A percentile compares a stretch with the other conserved stretches of the same genome.
Evolutionary conservation across 1,140 invertebrate genomes (phyloP).

Genomic region (Caenorhabditis brenneri): DNA sequence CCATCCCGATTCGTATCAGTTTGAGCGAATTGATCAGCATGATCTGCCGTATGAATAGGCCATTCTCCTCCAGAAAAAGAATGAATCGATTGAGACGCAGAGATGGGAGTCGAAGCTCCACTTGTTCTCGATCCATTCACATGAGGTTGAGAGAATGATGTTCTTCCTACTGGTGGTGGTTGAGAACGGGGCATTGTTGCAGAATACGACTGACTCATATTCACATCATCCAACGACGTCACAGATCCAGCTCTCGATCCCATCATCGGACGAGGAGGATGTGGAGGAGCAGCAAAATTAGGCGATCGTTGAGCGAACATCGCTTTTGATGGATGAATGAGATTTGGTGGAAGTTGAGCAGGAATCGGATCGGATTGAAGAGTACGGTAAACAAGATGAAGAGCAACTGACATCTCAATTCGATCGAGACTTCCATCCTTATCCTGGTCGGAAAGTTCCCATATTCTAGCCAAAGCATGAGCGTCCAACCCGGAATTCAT

Average conservation of each 20-base stretch:
- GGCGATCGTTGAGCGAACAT: slow-evolving; percentile 38
- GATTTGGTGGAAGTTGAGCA: slow-evolving; percentile 44
- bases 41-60: slow-evolving; percentile 76
- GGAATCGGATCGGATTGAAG: slow-evolving; percentile 50
- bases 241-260: slow-evolving; percentile 17
- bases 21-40: slow-evolving; percentile 84
- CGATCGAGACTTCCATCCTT: slow-evolving; percentile 89
- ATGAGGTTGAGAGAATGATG: background rate
- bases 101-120: slow-evolving; percentile 19
- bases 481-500: slow-evolving; percentile 56
- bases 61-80: slow-evolving; percentile 51
- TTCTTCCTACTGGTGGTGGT: background rate
- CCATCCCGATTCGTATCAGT: slow-evolving; percentile 91
- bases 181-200: background rate
- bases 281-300: slow-evolving; percentile 10
- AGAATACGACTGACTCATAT: slow-evolving; percentile 17
- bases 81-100: slow-evolving; percentile 10
- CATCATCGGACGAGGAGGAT: background rate
- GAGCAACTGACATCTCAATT: slow-evolving; percentile 96
- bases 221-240: background rate
- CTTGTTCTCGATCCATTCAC: background rate
- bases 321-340: slow-evolving; percentile 52
- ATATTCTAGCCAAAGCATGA: slow-evolving; percentile 89
- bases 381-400: slow-evolving; percentile 85
- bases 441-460: slow-evolving; percentile 94